Percentiles rank a stretch among this genome's conserved stretches.
These are phyloP conservation scores for Mythimna vitellina DNA, from an alignment of 2,888 invertebrate genomes.

Conservation along the genomic window DNA sequence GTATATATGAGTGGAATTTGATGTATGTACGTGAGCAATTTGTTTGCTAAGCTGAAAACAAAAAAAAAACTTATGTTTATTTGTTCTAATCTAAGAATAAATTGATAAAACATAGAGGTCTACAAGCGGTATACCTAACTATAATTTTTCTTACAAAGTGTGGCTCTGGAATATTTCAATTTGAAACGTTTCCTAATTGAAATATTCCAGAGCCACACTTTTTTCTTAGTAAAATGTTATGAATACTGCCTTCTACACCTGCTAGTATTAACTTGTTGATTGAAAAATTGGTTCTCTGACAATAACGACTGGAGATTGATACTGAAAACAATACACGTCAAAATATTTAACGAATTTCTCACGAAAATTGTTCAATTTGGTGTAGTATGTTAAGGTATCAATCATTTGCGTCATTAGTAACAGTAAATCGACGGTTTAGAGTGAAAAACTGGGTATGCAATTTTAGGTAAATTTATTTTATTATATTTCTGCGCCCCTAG, in stretches of 20 bases:
- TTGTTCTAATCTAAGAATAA: neutral
- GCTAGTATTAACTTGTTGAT: constrained; percentile 14
- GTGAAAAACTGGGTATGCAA: no score
- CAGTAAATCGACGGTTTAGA: no score
- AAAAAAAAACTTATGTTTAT: no score
- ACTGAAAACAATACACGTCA: constrained; percentile 1
- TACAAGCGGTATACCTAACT: neutral
- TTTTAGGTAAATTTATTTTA: no score
- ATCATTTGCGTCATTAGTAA: neutral
- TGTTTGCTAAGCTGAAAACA: no score
- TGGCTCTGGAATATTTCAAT: no score
- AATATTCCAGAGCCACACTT: constrained; percentile 6
- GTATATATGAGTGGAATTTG: no score
- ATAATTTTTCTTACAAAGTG: neutral
- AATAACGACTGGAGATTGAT: constrained; percentile 16
- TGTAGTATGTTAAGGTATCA: neutral
- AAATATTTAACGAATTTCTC: constrained; percentile 4
- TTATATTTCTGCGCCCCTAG: no score
- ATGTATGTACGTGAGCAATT: no score
- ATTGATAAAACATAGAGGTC: neutral
- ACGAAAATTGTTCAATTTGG: neutral
- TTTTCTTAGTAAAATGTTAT: neutral
- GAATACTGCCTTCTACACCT: neutral
- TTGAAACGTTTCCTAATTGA: neutral
- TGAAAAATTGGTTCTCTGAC: neutral